A percentile compares a stretch with the other conserved stretches of the same genome.
Evolutionary conservation across 2,888 invertebrate species (phyloP).

Genomic region (Mimas tiliae): DNA sequence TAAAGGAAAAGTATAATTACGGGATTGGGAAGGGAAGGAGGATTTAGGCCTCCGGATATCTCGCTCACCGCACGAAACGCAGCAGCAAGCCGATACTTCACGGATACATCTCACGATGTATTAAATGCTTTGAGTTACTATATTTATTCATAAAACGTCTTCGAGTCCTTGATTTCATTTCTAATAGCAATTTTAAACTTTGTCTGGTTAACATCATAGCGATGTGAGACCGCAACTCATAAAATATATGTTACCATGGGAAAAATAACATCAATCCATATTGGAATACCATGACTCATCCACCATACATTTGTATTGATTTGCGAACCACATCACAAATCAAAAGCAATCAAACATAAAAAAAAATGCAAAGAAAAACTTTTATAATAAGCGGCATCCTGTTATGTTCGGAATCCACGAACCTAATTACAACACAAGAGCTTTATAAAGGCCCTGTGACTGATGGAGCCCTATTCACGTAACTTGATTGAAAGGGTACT

Average conservation of each 20-base stretch:
- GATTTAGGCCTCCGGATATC: too few relatives aligned
- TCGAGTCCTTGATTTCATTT: background rate
- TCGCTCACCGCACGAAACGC: too few relatives aligned
- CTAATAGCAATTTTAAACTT: background rate
- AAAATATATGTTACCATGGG: background rate
- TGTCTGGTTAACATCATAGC: background rate
- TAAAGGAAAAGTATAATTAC: too few relatives aligned
- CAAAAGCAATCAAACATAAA: slow-evolving; percentile 33
- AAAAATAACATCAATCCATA: slow-evolving; percentile 8
- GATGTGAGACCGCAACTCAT: background rate
- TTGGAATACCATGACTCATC: background rate
- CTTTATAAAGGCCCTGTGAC: slow-evolving; percentile 66
- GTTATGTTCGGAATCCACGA: slow-evolving; percentile 61
- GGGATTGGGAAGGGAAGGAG: too few relatives aligned
- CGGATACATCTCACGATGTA: too few relatives aligned
- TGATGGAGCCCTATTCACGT: slow-evolving; percentile 74
- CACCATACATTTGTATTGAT: background rate
- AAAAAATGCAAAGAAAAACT: slow-evolving; percentile 52
- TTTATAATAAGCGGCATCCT: slow-evolving; percentile 64
- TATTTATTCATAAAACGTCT: background rate
- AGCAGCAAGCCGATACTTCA: too few relatives aligned
- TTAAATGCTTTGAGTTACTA: background rate
- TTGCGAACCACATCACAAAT: slow-evolving; percentile 1
- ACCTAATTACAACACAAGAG: slow-evolving; percentile 74
- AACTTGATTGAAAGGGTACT: slow-evolving; percentile 72